These are phyloP conservation scores for Drosophila mercatorum DNA, from an alignment of 2,888 invertebrate genomes.

Conservation along the genomic window DNA sequence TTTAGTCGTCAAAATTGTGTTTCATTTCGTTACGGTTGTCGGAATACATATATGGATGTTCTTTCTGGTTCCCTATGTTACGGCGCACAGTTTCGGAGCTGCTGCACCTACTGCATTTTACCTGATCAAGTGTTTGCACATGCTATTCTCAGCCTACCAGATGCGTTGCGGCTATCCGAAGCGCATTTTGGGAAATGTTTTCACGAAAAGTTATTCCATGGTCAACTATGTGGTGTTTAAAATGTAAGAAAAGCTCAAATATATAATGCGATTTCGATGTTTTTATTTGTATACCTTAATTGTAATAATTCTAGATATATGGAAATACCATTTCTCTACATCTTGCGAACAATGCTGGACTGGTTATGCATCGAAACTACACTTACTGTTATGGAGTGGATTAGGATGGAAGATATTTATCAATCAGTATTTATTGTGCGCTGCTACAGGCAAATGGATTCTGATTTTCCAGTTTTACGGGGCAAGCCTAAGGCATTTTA, in stretches of 20 bases:
- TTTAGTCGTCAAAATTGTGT: constrained; percentile 94
- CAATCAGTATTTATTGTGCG: constrained; percentile 92
- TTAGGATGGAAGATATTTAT: constrained; percentile 99
- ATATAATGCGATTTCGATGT: neutral
- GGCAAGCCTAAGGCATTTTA: constrained; percentile 91
- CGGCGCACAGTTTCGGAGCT: constrained; percentile 88
- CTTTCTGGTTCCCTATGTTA: constrained; percentile 95
- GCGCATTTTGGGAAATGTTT: constrained; percentile 97
- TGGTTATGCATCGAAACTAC: constrained; percentile 99
- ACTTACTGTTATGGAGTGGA: constrained; percentile 98
- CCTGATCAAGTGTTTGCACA: constrained; percentile 97
- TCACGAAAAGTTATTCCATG: constrained; percentile 97
- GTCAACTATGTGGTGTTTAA: constrained; percentile 96
- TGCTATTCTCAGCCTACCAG: constrained; percentile 97
- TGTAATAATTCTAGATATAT: constrained; percentile 87
- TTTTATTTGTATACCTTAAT: too few species aligned
- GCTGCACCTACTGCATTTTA: constrained; percentile 96
- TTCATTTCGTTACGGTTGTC: constrained; percentile 94
- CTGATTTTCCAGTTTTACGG: constrained; percentile 95
- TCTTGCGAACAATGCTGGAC: constrained; percentile 97
- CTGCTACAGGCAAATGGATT: constrained; percentile 93
- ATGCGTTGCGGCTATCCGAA: constrained; percentile 98
- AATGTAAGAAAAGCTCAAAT: constrained; percentile 87
- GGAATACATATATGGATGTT: constrained; percentile 98
- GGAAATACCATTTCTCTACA: constrained; percentile 97